Evolutionary conservation across 2,797 vertebrate genomes (phyloP).

Genomic region (Peromyscus melanophrys): DNA sequence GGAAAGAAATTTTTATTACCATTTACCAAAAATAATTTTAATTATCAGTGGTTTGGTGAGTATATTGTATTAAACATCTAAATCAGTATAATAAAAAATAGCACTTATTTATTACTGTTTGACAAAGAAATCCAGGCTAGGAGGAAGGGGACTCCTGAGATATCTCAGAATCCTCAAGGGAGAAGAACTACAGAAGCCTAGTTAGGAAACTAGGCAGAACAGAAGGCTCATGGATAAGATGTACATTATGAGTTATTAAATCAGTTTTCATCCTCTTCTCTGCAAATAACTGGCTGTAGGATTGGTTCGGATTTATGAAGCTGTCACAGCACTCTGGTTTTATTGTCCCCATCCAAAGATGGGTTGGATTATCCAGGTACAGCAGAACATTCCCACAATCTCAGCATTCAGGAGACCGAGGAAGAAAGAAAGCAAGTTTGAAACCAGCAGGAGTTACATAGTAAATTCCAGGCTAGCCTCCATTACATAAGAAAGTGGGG

Average conservation of each 20-base stretch:
- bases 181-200: background rate
- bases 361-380: background rate
- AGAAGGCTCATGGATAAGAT: background rate
- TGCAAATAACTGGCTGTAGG: background rate
- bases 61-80: background rate
- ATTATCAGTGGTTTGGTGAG: background rate
- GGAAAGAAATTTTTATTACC: conserved; percentile 23
- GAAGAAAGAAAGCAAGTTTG: background rate
- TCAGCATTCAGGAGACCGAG: background rate
- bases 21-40: conserved; percentile 7
- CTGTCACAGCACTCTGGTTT: background rate
- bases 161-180: too few species aligned
- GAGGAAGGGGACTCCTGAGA: background rate
- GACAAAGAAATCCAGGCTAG: conserved; percentile 29
- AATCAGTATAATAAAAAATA: background rate
- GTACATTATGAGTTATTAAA: background rate
- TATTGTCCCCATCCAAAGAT: background rate
- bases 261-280: background rate
- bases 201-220: background rate
- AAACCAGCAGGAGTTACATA: background rate
- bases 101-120: conserved; percentile 21
- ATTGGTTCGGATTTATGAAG: background rate
- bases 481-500: background rate
- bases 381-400: background rate
- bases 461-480: background rate